Base-by-base conservation (phyloP, 2,888 invertebrate genomes). In the Synergus gifuensis region DNA sequence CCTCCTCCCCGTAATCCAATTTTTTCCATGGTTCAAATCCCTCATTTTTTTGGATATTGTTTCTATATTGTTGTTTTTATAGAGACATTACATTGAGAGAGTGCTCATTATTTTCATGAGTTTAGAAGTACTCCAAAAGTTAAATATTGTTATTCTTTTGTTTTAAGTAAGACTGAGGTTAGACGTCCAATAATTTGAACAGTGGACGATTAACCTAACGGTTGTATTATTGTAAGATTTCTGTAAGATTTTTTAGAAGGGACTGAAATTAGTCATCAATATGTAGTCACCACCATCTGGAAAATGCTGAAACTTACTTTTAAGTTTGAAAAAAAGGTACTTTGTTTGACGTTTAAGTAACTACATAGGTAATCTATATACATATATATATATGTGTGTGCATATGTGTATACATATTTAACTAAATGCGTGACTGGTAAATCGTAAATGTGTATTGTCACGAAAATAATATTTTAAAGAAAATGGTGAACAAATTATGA, bases 101-200 rank as follows among this genome's bases (percentile, higher is more conserved):
- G 16, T 54, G n/a, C n/a, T 8, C 54, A n/a, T 54, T 54, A 54
- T 54, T n/a, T 54, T 54, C 5, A 49, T 16, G 49, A 49, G 0
- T 54, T n/a, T 54, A 54, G 12, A n/a, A 54, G 8, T n/a, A 54
- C 54, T 54, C 54, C n/a, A 2, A 8, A n/a, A n/a, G 54, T n/a
- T 8, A n/a, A n/a, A 54, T 54, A 54, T n/a, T 54, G n/a, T 8
- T 8, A 54, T 54, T 54, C 8, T 42, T 54, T 54, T 16, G 54
- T 54, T 54, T 54, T n/a, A 54, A 54, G 16, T 54, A 8, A 8
- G n/a, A 2, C 54, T 54, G n/a, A 54, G n/a, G 54, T 54, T 54
- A 54, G 54, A 54, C 54, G n/a, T n/a, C n/a, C 54, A 54, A 54
- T n/a, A 16, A 54, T 54, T 54, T 54, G n/a, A 63, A 63, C 42